Evolutionary conservation across 2,888 invertebrate genomes (phyloP).

Genomic region (Stomorhina lunata): DNA sequence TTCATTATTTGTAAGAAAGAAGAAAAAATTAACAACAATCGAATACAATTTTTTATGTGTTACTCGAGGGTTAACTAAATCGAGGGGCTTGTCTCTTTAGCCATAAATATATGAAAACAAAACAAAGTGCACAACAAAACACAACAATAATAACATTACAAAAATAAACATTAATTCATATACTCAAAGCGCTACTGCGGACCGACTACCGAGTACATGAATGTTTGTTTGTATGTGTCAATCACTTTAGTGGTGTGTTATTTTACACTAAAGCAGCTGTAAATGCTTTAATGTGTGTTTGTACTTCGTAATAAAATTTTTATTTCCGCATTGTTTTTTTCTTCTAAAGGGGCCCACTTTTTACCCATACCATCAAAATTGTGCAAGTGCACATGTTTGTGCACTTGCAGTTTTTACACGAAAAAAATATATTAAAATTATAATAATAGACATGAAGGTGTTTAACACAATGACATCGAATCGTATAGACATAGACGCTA

Average conservation of each 20-base stretch:
- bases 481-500: background rate
- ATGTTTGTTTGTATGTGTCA: background rate
- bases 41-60: background rate
- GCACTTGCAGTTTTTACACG: background rate
- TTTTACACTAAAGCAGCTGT: slow-evolving; percentile 3
- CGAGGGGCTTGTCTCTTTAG: slow-evolving; percentile 54
- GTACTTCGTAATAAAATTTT: background rate
- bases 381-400: background rate
- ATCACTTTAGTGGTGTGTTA: background rate
- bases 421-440: background rate
- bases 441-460: slow-evolving; percentile 43
- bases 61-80: background rate
- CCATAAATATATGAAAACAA: slow-evolving; percentile 9
- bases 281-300: background rate
- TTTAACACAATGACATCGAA: slow-evolving; percentile 23
- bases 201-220: no score
- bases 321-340: slow-evolving; percentile 47
- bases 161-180: background rate
- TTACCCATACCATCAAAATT: background rate
- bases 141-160: background rate
- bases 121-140: background rate
- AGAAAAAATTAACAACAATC: background rate
- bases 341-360: background rate
- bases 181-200: background rate
- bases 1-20: slow-evolving; percentile 13